Conservation (phyloP, 35 echinoderm and acorn worm genomes). For the Anneissia japonica region DNA sequence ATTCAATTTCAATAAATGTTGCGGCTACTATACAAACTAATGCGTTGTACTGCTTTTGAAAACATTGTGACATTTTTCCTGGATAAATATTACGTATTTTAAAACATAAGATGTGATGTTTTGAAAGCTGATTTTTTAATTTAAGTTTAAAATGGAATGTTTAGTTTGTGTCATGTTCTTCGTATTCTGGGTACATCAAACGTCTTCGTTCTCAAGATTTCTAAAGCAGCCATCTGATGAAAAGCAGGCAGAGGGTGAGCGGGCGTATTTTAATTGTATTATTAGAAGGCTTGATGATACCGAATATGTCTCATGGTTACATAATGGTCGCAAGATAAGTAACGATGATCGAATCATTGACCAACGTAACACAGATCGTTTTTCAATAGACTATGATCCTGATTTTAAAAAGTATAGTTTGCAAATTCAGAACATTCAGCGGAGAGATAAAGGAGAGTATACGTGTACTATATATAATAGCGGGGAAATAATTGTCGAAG, state of each 20-base stretch:
- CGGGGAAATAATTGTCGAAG: not conserved
- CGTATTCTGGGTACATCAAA: too few relatives aligned
- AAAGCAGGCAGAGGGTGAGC: not conserved
- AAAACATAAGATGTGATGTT: too few relatives aligned
- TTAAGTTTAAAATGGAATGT: too few relatives aligned
- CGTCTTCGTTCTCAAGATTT: not conserved
- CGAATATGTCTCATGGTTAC: not conserved
- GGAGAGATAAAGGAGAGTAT: not conserved
- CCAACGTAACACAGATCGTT: not conserved
- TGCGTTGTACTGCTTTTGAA: too few relatives aligned
- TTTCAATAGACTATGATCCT: not conserved
- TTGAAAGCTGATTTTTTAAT: too few relatives aligned
- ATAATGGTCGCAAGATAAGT: not conserved
- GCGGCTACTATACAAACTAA: too few relatives aligned
- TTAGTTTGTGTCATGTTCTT: too few relatives aligned
- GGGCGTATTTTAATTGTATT: not conserved
- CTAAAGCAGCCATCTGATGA: not conserved
- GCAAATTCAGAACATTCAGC: not conserved
- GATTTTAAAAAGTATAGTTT: not conserved
- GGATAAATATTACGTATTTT: too few relatives aligned
- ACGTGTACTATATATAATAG: not conserved
- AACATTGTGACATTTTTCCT: too few relatives aligned
- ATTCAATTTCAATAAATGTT: too few relatives aligned
- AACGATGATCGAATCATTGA: not conserved
- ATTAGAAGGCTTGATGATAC: not conserved